These are phyloP conservation scores for Cataglyphis livida DNA, from an alignment of 2,888 invertebrate species.

Conservation along the genomic window DNA sequence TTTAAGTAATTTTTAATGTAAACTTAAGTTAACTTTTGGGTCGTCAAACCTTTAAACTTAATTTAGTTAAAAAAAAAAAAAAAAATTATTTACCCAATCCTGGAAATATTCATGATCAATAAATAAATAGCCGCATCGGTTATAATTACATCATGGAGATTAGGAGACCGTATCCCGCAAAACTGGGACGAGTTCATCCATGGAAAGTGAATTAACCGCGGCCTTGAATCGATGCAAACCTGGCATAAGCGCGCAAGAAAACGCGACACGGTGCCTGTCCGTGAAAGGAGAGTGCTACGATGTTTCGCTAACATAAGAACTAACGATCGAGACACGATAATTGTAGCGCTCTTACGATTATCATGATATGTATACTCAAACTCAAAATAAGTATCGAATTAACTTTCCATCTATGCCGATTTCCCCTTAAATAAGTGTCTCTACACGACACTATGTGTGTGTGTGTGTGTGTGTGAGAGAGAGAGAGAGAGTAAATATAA, in stretches of 20 bases:
- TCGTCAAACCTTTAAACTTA: no score
- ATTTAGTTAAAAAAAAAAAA: no score
- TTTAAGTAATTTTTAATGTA: no score
- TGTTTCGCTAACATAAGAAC: conserved; percentile 1
- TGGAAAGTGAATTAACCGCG: conserved; percentile 49
- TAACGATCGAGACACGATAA: background rate
- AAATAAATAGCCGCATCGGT: background rate
- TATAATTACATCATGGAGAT: background rate
- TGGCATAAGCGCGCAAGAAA: background rate
- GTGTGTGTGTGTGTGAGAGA: no score
- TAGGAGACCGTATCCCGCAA: background rate
- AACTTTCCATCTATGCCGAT: conserved; percentile 29
- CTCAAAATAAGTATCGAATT: conserved; percentile 4
- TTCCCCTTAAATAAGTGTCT: background rate
- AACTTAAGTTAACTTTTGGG: no score
- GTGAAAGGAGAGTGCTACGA: conserved; percentile 26
- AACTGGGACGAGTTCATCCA: conserved; percentile 44
- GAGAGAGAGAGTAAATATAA: background rate
- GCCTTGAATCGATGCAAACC: conserved; percentile 27
- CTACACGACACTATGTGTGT: no score
- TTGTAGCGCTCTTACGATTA: background rate
- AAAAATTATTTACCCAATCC: no score
- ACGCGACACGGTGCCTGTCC: conserved; percentile 9
- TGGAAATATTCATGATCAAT: background rate
- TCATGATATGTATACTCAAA: background rate